Evolutionary conservation across 30 jellyfish, hydroid and myxozoan species (phyloP), one percentile per base, ranked within the genome.

Genomic region (Nemopilema nomurai): DNA sequence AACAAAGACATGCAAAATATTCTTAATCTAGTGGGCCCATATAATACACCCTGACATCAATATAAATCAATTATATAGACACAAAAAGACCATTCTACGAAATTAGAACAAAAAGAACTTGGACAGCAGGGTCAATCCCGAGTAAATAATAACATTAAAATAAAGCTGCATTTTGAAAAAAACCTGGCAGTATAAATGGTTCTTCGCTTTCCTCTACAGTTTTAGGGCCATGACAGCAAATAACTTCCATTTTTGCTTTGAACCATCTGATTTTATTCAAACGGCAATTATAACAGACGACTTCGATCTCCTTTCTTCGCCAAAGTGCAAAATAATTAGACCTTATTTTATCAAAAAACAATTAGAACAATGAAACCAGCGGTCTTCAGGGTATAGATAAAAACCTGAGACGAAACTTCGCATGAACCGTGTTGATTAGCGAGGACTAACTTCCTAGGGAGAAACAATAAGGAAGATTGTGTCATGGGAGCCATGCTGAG

Each of bases 271-370:
- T 27, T 17, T 21, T 20, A 66, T 17, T 27, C 76, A 18, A 4
- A 20, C 18, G 28, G 76, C 21, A 66, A 25, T 21, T 21, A 17
- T 20, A 17, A 66, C 18, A 21, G n/a, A 66, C 50, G 9, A 66
- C 21, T 17, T 66, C 41, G 50, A 18, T 24, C 1, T 4, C 28
- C 23, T 26, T 20, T 33, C 77, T 16, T 67, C 77, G 30, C 83
- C 70, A 6, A n/a, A 73, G n/a, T 27, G 49, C 33, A 31, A 4
- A 49, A 18, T 73, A n/a, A 30, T 73, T 31, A 21, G 13, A 27
- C 81, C 1, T 73, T 73, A 66, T 73, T 73, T 73, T 18, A 16
- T 67, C 69, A 73, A 69, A 30, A 73, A 73, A 73, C 69, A 73
- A 0, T 23, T 4, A 6, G 0, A 13, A 73, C 83, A 73, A 31